These are phyloP conservation scores for Diarsia brunnea DNA, from an alignment of 2,888 invertebrate genomes.

Conservation along the genomic window DNA sequence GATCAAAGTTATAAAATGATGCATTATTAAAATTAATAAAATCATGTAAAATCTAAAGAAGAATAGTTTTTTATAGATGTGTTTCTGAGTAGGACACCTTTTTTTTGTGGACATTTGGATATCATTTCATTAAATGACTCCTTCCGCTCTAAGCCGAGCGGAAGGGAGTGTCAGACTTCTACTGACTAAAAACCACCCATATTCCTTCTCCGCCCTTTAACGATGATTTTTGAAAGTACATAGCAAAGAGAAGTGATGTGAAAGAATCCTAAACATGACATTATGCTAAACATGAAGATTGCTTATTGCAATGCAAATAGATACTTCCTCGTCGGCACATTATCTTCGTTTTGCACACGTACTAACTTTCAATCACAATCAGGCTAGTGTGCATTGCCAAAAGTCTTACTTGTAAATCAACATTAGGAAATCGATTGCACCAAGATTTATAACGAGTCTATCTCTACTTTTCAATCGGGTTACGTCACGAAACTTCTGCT, in stretches of 20 bases:
- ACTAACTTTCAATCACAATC: constrained; percentile 8
- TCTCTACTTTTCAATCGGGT: constrained; percentile 15
- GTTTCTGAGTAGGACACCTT: not conserved
- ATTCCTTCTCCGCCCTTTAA: not conserved
- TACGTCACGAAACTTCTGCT: constrained; percentile 24
- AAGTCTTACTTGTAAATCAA: constrained; percentile 41
- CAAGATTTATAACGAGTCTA: constrained; percentile 36
- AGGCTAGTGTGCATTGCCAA: constrained; percentile 29
- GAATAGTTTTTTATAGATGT: no score
- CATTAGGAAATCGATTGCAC: constrained; percentile 28
- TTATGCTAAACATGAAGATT: not conserved
- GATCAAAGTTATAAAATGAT: no score
- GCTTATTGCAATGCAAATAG: not conserved
- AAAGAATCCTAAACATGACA: not conserved
- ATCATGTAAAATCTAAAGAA: no score
- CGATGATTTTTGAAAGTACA: not conserved
- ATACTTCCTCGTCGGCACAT: not conserved
- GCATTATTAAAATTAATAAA: no score
- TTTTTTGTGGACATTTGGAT: no score
- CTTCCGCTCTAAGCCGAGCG: no score
- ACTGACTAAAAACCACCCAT: no score
- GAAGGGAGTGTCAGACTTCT: no score
- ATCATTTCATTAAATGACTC: no score
- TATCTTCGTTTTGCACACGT: constrained; percentile 41
- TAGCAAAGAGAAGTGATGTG: not conserved